Evolutionary conservation across 1,140 invertebrate genomes (phyloP).

Genomic region (Hylyphantes graminicola): DNA sequence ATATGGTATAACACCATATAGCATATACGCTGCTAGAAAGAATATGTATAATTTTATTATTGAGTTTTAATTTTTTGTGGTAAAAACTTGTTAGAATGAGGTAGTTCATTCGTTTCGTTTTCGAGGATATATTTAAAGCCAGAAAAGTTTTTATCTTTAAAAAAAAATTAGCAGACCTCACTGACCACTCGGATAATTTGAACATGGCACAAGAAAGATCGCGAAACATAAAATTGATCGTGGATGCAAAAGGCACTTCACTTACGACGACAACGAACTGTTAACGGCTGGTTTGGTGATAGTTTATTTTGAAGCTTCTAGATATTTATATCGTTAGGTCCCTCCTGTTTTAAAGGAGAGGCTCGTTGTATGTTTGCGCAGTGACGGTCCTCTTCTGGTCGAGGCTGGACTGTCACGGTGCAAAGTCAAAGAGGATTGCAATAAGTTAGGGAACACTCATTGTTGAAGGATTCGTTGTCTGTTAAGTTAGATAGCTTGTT

Average conservation of each 20-base stretch:
- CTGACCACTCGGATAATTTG: constrained; percentile 20
- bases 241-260: constrained; percentile 2
- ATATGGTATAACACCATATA: constrained; percentile 31
- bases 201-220: constrained; percentile 22
- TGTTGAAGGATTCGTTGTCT: constrained; percentile 49
- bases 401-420: background rate
- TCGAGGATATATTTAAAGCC: constrained; percentile 39
- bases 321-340: constrained; percentile 27
- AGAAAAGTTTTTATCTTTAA: constrained; percentile 51
- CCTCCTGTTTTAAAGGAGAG: constrained; percentile 5
- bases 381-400: background rate
- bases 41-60: constrained; percentile 56
- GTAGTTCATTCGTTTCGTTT: constrained; percentile 52
- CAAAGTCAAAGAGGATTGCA: constrained; percentile 7
- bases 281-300: constrained; percentile 33
- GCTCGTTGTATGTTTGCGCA: background rate
- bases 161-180: constrained; percentile 44
- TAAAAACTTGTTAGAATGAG: constrained; percentile 38
- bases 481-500: constrained; percentile 58
- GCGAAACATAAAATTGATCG: constrained; percentile 7
- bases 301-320: constrained; percentile 54
- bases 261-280: constrained; percentile 21
- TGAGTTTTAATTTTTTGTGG: constrained; percentile 52
- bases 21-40: constrained; percentile 52
- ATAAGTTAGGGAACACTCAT: constrained; percentile 36